Base-by-base conservation (phyloP, 1,140 invertebrate species). In the Drosophila serrata region DNA sequence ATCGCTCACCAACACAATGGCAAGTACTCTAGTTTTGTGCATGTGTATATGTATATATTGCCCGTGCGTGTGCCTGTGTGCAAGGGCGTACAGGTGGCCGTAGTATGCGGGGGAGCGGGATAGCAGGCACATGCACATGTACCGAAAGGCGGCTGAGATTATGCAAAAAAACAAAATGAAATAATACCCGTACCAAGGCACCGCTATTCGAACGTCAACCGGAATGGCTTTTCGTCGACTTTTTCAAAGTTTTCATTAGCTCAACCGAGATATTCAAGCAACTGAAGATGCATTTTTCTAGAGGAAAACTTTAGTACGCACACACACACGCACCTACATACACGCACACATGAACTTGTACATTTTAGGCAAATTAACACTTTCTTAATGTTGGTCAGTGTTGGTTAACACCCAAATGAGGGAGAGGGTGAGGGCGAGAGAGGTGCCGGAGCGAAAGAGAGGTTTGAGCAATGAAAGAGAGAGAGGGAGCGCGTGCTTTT, bases 51-150 rank as follows among this genome's bases (percentile, higher is more conserved):
- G 12, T 49, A 31, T 49, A 31, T 31, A 37, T 37, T 11, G 51
- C 19, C 13, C 43, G 19, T 78, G 49, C 40, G 37, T 64, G 42
- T 57, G n/a, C 55, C 24, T 69, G 55, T 77, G 75, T 78, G 79
- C 84, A 90, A 90, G 85, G 84, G 84, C 84, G 84, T 90, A 88
- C 84, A 88, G 84, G 84, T 88, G 84, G 84, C 85, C 76, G 70
- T 84, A 75, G 81, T 78, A 62, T 84, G 85, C 55, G 61, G 39
- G 57, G 46, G 61, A 75, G 79, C 75, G 79, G 75, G 82, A 77
- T 31, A 57, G 55, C 69, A 73, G 51, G 51, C 67, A 73, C 68
- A 73, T 72, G 79, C 82, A 87, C 72, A 88, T 88, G 80, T 76
- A 82, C 64, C 45, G 60, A 76, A 82, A 82, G 63, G 75, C 48